phyloP scores from a whole-genome alignment of 2,113 vertebrate genomes.

The Rhagologus leucostigma region DNA sequence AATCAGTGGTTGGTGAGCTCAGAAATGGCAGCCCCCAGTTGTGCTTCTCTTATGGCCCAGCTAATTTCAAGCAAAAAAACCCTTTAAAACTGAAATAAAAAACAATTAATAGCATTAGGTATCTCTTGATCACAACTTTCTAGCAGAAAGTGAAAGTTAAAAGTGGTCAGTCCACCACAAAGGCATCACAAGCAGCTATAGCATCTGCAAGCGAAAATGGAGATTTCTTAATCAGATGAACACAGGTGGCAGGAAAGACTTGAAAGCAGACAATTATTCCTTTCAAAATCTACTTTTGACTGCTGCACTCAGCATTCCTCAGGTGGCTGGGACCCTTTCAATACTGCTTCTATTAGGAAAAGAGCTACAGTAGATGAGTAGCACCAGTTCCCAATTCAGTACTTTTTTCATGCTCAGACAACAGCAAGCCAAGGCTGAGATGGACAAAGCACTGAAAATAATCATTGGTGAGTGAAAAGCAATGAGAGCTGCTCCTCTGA shows the following conservation, averaged over 20 bases:
- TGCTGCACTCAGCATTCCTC: constrained; percentile 3
- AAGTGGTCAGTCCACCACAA: not conserved
- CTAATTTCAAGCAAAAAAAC: not conserved
- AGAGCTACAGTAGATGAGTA: not conserved
- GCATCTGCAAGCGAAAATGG: not conserved
- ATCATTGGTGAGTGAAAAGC: not conserved
- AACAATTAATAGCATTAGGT: not conserved
- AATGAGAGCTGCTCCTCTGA: not conserved
- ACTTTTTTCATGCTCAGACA: not conserved
- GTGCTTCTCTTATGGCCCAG: not conserved
- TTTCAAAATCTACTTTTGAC: constrained; percentile 21
- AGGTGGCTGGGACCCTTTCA: constrained; percentile 22
- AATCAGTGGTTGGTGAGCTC: not conserved
- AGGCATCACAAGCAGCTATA: not conserved
- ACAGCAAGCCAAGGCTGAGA: not conserved
- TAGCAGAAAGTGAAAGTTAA: not conserved
- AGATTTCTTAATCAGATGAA: constrained; percentile 1
- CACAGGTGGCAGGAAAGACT: not conserved
- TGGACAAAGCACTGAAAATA: not conserved
- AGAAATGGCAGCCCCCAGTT: accelerated
- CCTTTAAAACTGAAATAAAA: not conserved
- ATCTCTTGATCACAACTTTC: not conserved
- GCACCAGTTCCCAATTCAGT: not conserved
- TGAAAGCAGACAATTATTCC: constrained; percentile 13
- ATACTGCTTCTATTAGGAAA: not conserved